These are phyloP conservation scores for Scaptomyza parva DNA, from an alignment of 2,888 invertebrate species.

Conservation along the genomic window DNA sequence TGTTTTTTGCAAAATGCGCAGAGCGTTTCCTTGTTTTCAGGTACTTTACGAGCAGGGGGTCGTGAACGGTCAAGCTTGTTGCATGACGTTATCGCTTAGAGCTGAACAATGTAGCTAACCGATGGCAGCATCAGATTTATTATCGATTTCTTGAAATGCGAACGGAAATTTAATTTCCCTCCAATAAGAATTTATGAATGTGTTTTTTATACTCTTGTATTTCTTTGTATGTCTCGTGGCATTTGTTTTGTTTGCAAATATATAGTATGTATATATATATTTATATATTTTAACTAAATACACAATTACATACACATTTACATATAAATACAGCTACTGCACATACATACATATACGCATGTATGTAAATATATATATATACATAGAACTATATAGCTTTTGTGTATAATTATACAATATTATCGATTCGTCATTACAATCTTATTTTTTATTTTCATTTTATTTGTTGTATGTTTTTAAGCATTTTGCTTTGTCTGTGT, in stretches of 20 bases:
- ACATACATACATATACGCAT: conserved; percentile 63
- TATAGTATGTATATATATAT: conserved; percentile 63
- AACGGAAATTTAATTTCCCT: not conserved
- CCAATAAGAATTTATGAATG: conserved; percentile 3
- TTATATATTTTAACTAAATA: conserved; percentile 71
- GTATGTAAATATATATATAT: conserved; percentile 64
- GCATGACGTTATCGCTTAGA: conserved; percentile 6
- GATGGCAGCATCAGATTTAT: not conserved
- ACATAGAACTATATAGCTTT: conserved; percentile 51
- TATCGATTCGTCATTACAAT: conserved; percentile 66
- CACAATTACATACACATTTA: conserved; percentile 80
- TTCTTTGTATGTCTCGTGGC: conserved; percentile 55
- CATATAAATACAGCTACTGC: conserved; percentile 78
- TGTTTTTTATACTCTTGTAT: conserved; percentile 43
- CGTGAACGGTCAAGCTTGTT: not conserved
- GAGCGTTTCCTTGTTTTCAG: not conserved
- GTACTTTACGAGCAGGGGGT: conserved; percentile 1
- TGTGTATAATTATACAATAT: conserved; percentile 76
- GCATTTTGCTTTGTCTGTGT: conserved; percentile 52
- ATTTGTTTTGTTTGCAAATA: conserved; percentile 69
- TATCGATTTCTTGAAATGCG: conserved; percentile 9
- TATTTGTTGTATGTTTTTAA: conserved; percentile 61
- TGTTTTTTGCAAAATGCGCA: conserved; percentile 4
- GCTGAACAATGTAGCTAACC: not conserved
- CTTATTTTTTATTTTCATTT: conserved; percentile 34